Conservation (phyloP, 35 echinoderm and acorn worm species). For the Stichopus chloronotus region DNA sequence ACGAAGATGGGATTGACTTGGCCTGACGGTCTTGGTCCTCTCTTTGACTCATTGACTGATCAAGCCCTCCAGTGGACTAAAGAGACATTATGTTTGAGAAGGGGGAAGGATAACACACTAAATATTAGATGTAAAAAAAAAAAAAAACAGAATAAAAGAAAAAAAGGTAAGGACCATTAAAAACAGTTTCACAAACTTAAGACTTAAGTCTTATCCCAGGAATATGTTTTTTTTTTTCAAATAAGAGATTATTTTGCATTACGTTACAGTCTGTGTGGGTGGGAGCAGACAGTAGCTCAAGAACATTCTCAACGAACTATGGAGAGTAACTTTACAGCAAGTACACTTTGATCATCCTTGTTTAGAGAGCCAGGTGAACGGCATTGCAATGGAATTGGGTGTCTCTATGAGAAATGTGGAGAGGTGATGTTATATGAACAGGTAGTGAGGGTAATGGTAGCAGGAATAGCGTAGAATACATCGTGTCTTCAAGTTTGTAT, state of each 20-base stretch:
- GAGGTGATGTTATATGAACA: too few relatives aligned
- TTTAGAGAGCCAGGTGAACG: too few relatives aligned
- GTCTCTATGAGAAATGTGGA: too few relatives aligned
- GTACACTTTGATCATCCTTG: too few relatives aligned
- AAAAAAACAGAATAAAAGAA: constrained; percentile 32
- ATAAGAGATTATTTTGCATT: too few relatives aligned
- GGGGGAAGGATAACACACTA: constrained; percentile 76
- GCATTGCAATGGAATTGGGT: too few relatives aligned
- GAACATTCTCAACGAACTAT: too few relatives aligned
- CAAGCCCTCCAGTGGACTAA: constrained; percentile 79
- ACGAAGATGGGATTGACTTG: constrained; percentile 64
- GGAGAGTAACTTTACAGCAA: too few relatives aligned
- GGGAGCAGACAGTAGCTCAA: too few relatives aligned
- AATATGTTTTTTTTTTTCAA: neutral
- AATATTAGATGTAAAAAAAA: constrained; percentile 50
- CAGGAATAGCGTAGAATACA: too few relatives aligned
- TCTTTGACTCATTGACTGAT: constrained; percentile 74
- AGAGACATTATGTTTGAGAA: constrained; percentile 70
- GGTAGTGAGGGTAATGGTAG: too few relatives aligned
- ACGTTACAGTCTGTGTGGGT: too few relatives aligned
- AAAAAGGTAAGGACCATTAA: neutral
- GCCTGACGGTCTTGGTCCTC: constrained; percentile 62
- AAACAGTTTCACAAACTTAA: neutral
- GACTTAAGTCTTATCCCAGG: neutral
- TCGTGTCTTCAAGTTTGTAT: neutral